phyloP scores from a whole-genome alignment of 2,797 vertebrate genomes.

The Molothrus ater region DNA sequence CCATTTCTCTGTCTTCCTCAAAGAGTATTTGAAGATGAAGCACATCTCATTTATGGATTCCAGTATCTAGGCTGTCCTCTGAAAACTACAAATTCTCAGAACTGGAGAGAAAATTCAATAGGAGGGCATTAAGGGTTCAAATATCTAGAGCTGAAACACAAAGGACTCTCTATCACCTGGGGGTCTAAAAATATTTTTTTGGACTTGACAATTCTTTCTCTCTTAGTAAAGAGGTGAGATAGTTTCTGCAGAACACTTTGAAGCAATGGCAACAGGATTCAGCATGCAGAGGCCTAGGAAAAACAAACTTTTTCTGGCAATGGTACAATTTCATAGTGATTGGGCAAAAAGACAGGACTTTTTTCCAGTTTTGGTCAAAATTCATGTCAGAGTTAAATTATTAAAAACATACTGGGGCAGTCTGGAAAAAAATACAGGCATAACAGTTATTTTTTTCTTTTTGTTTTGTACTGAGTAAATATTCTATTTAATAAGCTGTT shows the following conservation, averaged over 20 bases:
- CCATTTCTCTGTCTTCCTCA: background rate
- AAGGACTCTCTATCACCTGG: background rate
- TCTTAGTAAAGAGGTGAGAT: background rate
- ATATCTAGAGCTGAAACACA: background rate
- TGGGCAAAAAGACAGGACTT: background rate
- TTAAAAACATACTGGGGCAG: background rate
- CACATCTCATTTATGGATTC: background rate
- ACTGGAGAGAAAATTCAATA: background rate
- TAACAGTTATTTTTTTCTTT: background rate
- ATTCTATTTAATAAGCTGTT: background rate
- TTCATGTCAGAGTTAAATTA: background rate
- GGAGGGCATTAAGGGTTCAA: background rate
- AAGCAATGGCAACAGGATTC: background rate
- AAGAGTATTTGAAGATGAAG: background rate
- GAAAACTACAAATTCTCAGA: background rate
- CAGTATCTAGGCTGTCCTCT: background rate
- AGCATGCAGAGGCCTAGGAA: background rate
- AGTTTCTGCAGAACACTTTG: background rate
- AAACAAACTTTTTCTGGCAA: background rate
- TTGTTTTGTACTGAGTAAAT: background rate
- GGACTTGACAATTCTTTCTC: background rate
- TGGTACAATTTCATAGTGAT: background rate
- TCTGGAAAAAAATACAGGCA: background rate
- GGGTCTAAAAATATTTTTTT: background rate
- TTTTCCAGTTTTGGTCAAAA: background rate